A percentile compares a stretch with the other conserved stretches of the same genome.
phyloP scores from a whole-genome alignment of 1,140 invertebrate species.

The Lepidurus arcticus region DNA sequence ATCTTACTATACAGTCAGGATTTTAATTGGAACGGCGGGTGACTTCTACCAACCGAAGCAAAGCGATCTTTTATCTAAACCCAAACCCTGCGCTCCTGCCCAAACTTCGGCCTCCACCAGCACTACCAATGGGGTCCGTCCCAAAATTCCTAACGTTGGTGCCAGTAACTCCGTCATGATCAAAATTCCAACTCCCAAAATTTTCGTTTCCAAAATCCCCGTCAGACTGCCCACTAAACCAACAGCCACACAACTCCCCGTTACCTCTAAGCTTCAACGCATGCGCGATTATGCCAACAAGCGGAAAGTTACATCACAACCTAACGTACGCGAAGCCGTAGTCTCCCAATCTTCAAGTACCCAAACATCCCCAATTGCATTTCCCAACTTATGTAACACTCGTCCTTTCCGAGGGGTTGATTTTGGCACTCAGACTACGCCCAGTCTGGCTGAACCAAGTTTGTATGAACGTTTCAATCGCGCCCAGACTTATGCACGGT shows the following conservation, averaged over 20 bases:
- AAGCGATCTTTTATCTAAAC: neutral
- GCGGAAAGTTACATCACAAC: neutral
- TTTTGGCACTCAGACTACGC: neutral
- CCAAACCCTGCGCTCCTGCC: neutral
- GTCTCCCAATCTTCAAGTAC: neutral
- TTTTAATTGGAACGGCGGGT: neutral
- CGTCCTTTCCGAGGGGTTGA: neutral
- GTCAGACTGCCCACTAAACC: neutral
- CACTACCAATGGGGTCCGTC: neutral
- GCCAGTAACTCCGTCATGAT: neutral
- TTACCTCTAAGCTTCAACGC: neutral
- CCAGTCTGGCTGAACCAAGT: neutral
- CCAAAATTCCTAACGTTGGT: too few relatives aligned
- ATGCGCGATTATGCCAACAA: neutral
- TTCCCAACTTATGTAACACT: neutral
- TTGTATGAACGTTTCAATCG: neutral
- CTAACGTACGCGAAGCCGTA: neutral
- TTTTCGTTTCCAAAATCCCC: neutral
- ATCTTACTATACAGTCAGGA: neutral
- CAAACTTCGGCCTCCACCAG: neutral
- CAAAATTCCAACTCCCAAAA: neutral
- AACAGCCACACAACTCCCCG: neutral
- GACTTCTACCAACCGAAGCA: neutral
- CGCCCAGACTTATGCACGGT: neutral
- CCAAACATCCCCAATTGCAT: neutral